Conservation (phyloP, 2,113 vertebrate genomes). For the Alligator sinensis region DNA sequence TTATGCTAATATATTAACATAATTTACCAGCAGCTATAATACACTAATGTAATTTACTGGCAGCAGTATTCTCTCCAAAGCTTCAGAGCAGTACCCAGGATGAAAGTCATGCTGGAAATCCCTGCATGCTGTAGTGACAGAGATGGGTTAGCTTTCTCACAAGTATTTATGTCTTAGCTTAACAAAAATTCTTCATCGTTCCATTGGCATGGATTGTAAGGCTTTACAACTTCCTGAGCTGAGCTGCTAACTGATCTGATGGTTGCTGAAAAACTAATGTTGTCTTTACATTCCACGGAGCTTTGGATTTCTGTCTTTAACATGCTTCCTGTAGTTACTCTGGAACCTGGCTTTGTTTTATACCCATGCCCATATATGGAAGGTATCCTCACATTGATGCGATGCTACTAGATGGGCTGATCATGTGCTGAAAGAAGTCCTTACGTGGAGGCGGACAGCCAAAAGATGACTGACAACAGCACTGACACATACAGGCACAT, state of each 20-base stretch:
- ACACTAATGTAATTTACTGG: neutral
- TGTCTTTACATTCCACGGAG: neutral
- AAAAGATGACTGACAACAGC: conserved; percentile 53
- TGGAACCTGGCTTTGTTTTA: conserved; percentile 4
- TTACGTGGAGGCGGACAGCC: neutral
- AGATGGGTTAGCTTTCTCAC: neutral
- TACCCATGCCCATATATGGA: neutral
- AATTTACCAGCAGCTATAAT: conserved; percentile 3
- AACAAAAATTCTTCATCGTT: neutral
- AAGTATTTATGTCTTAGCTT: neutral
- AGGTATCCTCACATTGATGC: conserved; percentile 2
- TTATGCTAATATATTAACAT: conserved; percentile 15
- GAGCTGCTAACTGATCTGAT: neutral
- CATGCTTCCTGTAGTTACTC: neutral
- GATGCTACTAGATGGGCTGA: neutral
- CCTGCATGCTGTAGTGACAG: neutral
- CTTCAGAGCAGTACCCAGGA: conserved; percentile 30
- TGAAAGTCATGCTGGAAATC: neutral
- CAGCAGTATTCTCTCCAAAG: neutral
- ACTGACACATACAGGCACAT: conserved; percentile 39
- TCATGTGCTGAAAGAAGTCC: neutral
- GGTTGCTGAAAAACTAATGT: neutral
- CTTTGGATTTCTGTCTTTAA: neutral
- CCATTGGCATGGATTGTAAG: neutral
- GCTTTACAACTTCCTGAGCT: neutral